Percentiles rank a stretch among this genome's conserved stretches.
These are phyloP conservation scores for Brevimyrus niger DNA, from an alignment of 2,113 vertebrate genomes.

Conservation along the genomic window DNA sequence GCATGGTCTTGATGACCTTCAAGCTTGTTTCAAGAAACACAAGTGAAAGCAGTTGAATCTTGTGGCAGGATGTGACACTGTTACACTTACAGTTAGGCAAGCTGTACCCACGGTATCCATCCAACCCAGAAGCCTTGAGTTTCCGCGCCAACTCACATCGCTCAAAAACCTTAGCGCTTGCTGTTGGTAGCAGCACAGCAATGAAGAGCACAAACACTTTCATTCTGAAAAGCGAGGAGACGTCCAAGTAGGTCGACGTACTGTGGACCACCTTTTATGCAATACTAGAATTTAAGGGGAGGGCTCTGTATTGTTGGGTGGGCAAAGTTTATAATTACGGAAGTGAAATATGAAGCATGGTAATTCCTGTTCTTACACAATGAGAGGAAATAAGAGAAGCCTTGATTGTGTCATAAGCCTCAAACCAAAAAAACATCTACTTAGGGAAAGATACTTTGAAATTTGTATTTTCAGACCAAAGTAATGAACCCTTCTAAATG, in stretches of 20 bases:
- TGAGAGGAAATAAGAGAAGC: background rate
- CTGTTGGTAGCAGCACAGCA: conserved; percentile 14
- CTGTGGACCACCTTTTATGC: background rate
- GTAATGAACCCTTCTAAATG: background rate
- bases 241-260: background rate
- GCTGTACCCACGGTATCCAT: conserved; percentile 38
- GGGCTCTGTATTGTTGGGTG: background rate
- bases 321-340: background rate
- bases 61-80: background rate
- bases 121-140: conserved; percentile 41
- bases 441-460: background rate
- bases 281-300: background rate
- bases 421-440: background rate
- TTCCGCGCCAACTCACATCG: conserved; percentile 49
- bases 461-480: background rate
- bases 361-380: background rate
- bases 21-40: background rate
- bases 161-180: conserved; percentile 37
- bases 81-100: conserved; percentile 59
- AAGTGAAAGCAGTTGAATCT: background rate
- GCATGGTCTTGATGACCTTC: background rate
- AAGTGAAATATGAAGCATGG: background rate
- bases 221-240: conserved; percentile 17
- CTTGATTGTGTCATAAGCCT: background rate
- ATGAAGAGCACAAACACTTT: conserved; percentile 35